A percentile compares a stretch with the other conserved stretches of the same genome.
These are phyloP conservation scores for Hylyphantes graminicola DNA, from an alignment of 1,140 invertebrate species.

Conservation along the genomic window DNA sequence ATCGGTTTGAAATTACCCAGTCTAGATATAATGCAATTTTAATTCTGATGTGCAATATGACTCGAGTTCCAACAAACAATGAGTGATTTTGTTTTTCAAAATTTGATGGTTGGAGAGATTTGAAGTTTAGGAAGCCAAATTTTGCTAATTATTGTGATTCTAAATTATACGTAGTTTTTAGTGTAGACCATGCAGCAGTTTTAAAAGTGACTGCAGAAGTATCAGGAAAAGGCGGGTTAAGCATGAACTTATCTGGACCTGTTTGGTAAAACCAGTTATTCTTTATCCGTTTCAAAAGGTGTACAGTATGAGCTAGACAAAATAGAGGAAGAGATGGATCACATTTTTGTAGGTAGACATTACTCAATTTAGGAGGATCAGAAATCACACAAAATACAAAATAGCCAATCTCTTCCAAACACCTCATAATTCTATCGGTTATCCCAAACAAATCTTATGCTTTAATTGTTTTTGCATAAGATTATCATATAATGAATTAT, in stretches of 20 bases:
- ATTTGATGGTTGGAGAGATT: slow-evolving; percentile 44
- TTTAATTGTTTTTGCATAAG: slow-evolving; percentile 50
- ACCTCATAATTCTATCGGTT: slow-evolving; percentile 55
- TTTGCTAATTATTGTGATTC: slow-evolving; percentile 42
- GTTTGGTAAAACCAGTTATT: slow-evolving; percentile 47
- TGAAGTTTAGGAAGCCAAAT: slow-evolving; percentile 33
- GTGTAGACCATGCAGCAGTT: slow-evolving; percentile 36
- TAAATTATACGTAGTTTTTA: slow-evolving; percentile 20
- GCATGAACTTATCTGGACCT: neutral
- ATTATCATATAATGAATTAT: too few relatives aligned
- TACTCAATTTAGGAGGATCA: slow-evolving; percentile 39
- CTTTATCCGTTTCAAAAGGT: slow-evolving; percentile 32
- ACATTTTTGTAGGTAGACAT: slow-evolving; percentile 24
- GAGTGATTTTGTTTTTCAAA: slow-evolving; percentile 62
- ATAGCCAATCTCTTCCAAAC: slow-evolving; percentile 41
- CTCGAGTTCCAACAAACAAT: too few relatives aligned
- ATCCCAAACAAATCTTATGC: slow-evolving; percentile 39
- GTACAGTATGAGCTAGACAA: slow-evolving; percentile 46
- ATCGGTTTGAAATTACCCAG: neutral
- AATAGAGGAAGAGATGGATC: slow-evolving; percentile 12
- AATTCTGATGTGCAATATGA: neutral
- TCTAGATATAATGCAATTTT: neutral
- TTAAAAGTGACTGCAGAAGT: neutral
- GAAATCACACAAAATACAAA: slow-evolving; percentile 45
- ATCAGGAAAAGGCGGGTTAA: slow-evolving; percentile 27